Conservation (phyloP, 2,113 vertebrate species). For the Stigmatopora argus region DNA sequence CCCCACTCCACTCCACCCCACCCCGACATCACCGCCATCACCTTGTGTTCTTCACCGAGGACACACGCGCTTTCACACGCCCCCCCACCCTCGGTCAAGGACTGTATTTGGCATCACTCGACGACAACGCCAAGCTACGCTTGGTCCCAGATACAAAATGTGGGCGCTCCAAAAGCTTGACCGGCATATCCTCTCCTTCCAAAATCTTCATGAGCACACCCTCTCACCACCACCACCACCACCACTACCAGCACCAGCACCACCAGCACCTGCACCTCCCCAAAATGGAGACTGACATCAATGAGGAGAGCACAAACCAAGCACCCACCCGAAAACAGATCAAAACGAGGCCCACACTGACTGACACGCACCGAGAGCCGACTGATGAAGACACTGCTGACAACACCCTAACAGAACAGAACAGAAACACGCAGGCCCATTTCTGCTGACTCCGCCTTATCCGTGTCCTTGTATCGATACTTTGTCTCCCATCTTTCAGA, state of each 20-base stretch:
- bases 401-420: slow-evolving; percentile 55
- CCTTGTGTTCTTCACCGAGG: slow-evolving; percentile 48
- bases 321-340: slow-evolving; percentile 46
- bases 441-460: slow-evolving; percentile 5
- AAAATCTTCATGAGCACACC: slow-evolving; percentile 26
- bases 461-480: slow-evolving; percentile 49
- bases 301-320: slow-evolving; percentile 36
- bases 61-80: slow-evolving; percentile 54
- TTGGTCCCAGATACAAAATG: slow-evolving; percentile 53
- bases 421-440: slow-evolving; percentile 54
- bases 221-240: slow-evolving; percentile 31
- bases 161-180: slow-evolving; percentile 42
- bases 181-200: slow-evolving; percentile 24
- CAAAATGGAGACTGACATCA: slow-evolving; percentile 31
- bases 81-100: slow-evolving; percentile 28
- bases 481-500: slow-evolving; percentile 32
- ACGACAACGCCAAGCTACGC: slow-evolving; percentile 60
- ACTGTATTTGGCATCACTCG: slow-evolving; percentile 46
- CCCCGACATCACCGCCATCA: slow-evolving; percentile 51
- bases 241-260: slow-evolving; percentile 24
- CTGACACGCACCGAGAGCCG: slow-evolving; percentile 52
- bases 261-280: slow-evolving; percentile 26
- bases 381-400: slow-evolving; percentile 71
- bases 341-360: slow-evolving; percentile 45
- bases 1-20: slow-evolving; percentile 13